Conservation (phyloP, 2,797 vertebrate species). For the Cyclura pinguis region DNA sequence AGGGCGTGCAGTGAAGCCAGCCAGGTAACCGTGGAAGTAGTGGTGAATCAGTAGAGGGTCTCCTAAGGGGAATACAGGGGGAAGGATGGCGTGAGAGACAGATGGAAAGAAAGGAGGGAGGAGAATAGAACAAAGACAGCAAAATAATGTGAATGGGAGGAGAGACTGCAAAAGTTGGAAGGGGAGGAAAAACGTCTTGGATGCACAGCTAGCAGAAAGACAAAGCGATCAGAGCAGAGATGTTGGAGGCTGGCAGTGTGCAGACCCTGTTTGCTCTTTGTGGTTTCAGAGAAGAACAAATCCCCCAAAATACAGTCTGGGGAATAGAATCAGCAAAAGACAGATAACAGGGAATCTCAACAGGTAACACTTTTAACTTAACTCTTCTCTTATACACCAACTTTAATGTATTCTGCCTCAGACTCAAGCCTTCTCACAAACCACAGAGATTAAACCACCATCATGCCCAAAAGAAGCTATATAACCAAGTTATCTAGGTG, state of each 20-base stretch:
- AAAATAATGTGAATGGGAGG: conserved; percentile 1
- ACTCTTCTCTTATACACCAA: conserved; percentile 50
- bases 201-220: conserved; percentile 43
- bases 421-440: conserved; percentile 62
- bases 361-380: conserved; percentile 54
- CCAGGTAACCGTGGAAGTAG: conserved; percentile 96
- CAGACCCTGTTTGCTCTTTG: conserved; percentile 52
- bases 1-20: conserved; percentile 94
- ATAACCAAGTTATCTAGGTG: conserved; percentile 18
- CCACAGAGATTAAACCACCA: conserved; percentile 43
- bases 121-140: conserved; percentile 37
- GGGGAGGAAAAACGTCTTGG: not conserved
- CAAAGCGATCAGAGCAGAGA: conserved; percentile 20
- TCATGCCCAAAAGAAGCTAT: conserved; percentile 34
- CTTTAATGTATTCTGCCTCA: conserved; percentile 36
- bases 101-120: conserved; percentile 26
- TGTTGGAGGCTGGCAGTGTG: conserved; percentile 18
- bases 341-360: conserved; percentile 42
- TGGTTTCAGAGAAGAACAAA: conserved; percentile 58
- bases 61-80: conserved; percentile 82
- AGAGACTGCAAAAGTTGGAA: conserved; percentile 3
- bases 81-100: conserved; percentile 71
- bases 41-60: conserved; percentile 87
- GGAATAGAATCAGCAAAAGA: conserved; percentile 45
- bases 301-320: conserved; percentile 41